Evolutionary conservation across 1,140 invertebrate genomes (phyloP), one percentile per base, ranked within the genome.

Genomic region (Eubasilissa regina): DNA sequence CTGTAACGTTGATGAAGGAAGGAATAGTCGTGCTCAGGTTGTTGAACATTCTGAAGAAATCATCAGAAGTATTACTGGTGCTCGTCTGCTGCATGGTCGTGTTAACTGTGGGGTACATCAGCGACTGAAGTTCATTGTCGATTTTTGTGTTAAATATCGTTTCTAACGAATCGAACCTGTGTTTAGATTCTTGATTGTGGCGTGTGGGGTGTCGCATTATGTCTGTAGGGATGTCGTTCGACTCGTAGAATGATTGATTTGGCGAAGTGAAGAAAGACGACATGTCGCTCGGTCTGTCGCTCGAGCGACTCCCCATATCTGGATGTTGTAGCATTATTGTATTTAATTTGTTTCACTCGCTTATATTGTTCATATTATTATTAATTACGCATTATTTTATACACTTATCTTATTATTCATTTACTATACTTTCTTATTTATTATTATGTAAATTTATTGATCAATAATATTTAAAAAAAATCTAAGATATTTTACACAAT

Each of bases 191-290:
- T 45, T 56, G 73, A 7, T 53, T 66, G 64, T 80, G 79, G 43
- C 79, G 72, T 8, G 55, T 45, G 15, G 66, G 75, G 44, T 77
- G 56, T 17, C 55, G 25, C 15, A 68, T 35, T 0, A 45, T n/a
- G 45, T 77, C 66, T 44, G 13, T 73, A 6, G 75, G 58, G 8
- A 80, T 58, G 12, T 80, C 79, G 79, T 80, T 77, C 17, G 64
- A 55, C 21, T 80, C 79, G 44, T 73, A 60, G 25, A 55, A 43
- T 12, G 68, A 73, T 53, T 21, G 17, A 21, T 73, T 73, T 25
- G 17, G 48, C 1, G 25, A 35, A 35, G 25, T 35, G n/a, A 70
- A 47, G 21, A 21, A 19, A 11, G 13, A n/a, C n/a, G 45, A 70
- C 13, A 73, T 25, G 4, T 73, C 68, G n/a, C 21, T 15, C 4